Evolutionary conservation across 2,888 invertebrate species (phyloP), one percentile per base, ranked within the genome.

Genomic region (Athrips mouffetella): DNA sequence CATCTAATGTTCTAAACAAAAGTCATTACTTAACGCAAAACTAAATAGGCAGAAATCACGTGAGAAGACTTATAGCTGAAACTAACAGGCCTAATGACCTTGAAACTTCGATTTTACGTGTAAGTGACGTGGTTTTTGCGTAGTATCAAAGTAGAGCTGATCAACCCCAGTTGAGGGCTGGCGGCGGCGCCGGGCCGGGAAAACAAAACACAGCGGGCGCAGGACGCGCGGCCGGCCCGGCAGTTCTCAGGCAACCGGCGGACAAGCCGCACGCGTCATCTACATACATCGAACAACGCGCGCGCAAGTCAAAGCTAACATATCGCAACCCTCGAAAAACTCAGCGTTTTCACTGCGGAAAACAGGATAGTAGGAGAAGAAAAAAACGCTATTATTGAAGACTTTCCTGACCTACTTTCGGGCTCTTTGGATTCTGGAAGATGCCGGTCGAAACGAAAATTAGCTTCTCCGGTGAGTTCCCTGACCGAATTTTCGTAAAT

Each of bases 401-500:
- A 49, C 23, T 25, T 6, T 30, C 41, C 52, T 55, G 53, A 44
- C 37, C 23, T 30, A 33, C 25, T 39, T 45, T 15, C 46, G 11
- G 29, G 25, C 48, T 47, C 39, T 47, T 35, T 44, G 47, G 49
- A 53, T 49, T 50, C 42, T 50, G 52, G 54, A 80, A 71, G 62
- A 87, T 87, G 88, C 88, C 88, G 59, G 86, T 83, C 57, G 87
- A 87, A 78, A 85, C 86, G 57, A 87, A 69, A 81, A 87, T 87
- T 58, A 86, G 87, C 76, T 88, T 87, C 68, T 87, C 87, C 59
- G 88, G 88, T 88, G 59, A 86, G 88, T 84, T 53, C n/a, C n/a
- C n/a, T n/a, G n/a, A n/a, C n/a, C n/a, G n/a, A n/a, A n/a, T 57
- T 37, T 37, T 3, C 10, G 13, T 11, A 18, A 56, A 21, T n/a